These are phyloP conservation scores for Phrynocephalus forsythii DNA, from an alignment of 2,797 vertebrate genomes.

Conservation along the genomic window DNA sequence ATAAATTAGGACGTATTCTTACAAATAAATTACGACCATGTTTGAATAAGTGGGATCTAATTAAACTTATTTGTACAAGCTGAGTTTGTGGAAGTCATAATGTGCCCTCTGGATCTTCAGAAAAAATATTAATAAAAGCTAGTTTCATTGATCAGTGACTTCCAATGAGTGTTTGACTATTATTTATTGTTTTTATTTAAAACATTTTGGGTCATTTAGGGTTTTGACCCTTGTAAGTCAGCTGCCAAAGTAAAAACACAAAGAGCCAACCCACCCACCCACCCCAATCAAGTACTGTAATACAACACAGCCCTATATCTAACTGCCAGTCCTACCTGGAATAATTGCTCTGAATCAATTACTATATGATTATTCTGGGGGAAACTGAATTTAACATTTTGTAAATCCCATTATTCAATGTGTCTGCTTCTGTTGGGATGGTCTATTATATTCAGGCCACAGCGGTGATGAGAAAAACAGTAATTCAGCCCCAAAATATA, in stretches of 20 bases:
- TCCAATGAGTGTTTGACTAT: neutral
- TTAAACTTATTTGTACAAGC: neutral
- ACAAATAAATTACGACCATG: neutral
- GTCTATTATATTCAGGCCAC: neutral
- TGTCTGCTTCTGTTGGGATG: too few relatives aligned
- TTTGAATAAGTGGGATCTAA: slow-evolving; percentile 3
- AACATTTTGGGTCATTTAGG: neutral
- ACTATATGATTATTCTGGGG: too few relatives aligned
- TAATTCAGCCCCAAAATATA: neutral
- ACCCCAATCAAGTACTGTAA: neutral
- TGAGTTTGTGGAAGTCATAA: neutral
- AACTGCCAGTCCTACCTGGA: too few relatives aligned
- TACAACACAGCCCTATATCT: neutral
- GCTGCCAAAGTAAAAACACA: neutral
- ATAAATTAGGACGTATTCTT: slow-evolving; percentile 9
- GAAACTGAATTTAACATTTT: too few relatives aligned
- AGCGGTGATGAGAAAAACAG: neutral
- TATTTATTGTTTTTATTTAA: neutral
- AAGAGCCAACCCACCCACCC: neutral
- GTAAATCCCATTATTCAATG: too few relatives aligned
- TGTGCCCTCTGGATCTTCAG: neutral
- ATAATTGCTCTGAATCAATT: too few relatives aligned
- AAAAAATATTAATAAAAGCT: neutral
- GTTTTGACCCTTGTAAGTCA: neutral
- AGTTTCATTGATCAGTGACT: rapidly evolving